Evolutionary conservation across 1,140 invertebrate genomes (phyloP), one percentile per base, ranked within the genome.

Genomic region (Notospermus geniculatus): DNA sequence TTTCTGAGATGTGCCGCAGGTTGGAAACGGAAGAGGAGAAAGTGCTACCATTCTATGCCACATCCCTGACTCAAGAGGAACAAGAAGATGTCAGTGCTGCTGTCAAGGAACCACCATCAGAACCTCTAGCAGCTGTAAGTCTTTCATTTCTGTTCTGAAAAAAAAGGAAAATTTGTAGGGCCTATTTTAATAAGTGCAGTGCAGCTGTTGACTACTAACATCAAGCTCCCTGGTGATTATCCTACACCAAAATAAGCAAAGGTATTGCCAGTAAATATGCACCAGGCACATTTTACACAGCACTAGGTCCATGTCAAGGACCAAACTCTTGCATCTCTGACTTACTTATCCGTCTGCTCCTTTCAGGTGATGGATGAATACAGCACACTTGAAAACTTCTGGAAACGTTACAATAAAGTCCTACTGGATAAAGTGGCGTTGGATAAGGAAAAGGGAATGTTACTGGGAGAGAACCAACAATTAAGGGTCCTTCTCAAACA

Each of bases 1-100:
- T 81, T 17, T 71, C 76, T 28, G 82, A 83, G 62, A 78, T 80
- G 72, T 79, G 80, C 65, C 68, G 80, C 15, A 82, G 80, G 63
- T 54, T 80, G 56, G 82, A 83, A 58, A 83, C 79, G 23, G 82
- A 83, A 59, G 79, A 81, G 52, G 81, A 83, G 70, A 83, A 83
- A 67, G 79, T 83, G 19, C 62, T 83, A 17, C 82, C 82, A n/a
- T 83, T 83, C 58, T 81, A 80, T 66, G 74, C 75, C 22, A 71
- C 74, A 17, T 79, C 82, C 4, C 65, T 82, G 7, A 82, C 79
- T 5, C 61, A 73, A 27, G 75, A 81, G 52, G 81, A 83, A 58
- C 63, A 72, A 32, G 75, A 74, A n/a, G 75, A 79, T 64, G 72
- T 82, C 9, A 60, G 73, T 28, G 72, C 69, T 36, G 76, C 72